A percentile compares a stretch with the other conserved stretches of the same genome.
Conservation (phyloP, 2,113 vertebrate genomes). For the Alexandromys fortis region DNA sequence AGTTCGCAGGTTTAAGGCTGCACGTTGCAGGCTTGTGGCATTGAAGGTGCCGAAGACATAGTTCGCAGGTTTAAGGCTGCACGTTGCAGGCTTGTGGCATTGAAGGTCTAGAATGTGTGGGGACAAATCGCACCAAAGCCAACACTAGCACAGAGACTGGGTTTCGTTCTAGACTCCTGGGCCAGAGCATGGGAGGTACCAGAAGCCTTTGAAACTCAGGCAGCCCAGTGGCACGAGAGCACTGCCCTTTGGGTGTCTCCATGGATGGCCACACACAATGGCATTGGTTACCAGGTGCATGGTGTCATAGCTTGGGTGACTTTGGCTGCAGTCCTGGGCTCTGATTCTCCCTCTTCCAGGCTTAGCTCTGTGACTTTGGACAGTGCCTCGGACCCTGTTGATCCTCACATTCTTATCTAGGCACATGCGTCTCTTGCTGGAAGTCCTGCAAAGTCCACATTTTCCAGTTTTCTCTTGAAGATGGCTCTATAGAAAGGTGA, state of each 20-base stretch:
- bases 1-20: accelerated
- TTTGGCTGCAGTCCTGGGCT: neutral
- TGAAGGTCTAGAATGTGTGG: neutral
- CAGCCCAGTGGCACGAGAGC: neutral
- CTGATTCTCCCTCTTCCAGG: neutral
- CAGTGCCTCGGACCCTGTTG: neutral
- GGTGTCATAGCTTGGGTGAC: accelerated
- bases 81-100: accelerated
- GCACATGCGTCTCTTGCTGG: neutral
- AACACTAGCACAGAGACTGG: neutral
- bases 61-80: neutral
- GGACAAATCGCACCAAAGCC: neutral
- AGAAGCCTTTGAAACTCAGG: neutral
- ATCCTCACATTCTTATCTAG: neutral
- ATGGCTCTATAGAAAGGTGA: neutral
- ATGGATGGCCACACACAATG: accelerated
- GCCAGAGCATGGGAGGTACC: neutral
- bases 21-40: accelerated
- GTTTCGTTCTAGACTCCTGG: neutral
- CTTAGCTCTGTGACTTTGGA: neutral
- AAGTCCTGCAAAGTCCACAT: too few species aligned
- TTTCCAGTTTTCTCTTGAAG: neutral
- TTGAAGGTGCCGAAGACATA: neutral
- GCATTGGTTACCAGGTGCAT: too few species aligned
- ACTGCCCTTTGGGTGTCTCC: too few species aligned